Evolutionary conservation across 2,797 vertebrate species (phyloP), one percentile per base, ranked within the genome.

Genomic region (Enteromius mattozi): DNA sequence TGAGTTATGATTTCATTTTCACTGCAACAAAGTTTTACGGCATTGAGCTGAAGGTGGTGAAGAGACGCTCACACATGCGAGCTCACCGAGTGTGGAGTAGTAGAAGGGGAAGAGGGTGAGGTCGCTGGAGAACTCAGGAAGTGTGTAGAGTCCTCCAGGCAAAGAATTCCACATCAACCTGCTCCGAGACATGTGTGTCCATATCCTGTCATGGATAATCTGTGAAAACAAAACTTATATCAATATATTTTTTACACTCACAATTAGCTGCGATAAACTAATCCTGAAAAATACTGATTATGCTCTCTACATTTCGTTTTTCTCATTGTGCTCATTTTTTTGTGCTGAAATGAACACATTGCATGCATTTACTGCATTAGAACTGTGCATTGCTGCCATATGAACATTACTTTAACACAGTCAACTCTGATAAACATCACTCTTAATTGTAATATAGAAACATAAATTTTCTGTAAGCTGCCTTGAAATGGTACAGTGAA

Each of bases 191-290:
- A 94, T 92, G 30, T 94, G 93, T 13, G 91, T 91, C 86, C 93
- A 91, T 80, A 96, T 91, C 1, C 95, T 93, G 89, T 96, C 94
- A 79, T 93, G 95, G 84, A 96, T 94, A 65, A 96, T 95, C 95
- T 96, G 89, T 9, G 56, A 59, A 81, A 82, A 88, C 27, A 72
- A 80, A 24, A 77, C 21, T 59, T 40, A 65, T 14, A 80, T 51
- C 14, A 59, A 16, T 5, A 80, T 56, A n/a, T n/a, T 45, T 27
- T 70, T 68, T 70, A 59, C 68, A 81, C 51, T 69, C 17, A 47
- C 33, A 61, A 77, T 21, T 21, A 56, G 24, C 68, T 70, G 69
- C 1, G 0, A 17, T 59, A 0, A 59, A 13, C 10, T 61, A 61
- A 27, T 61, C 24, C 24, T 27, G 10, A 61, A 61, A 54, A 21